phyloP scores from a whole-genome alignment of 2,888 invertebrate species.

The Malachius bipustulatus region DNA sequence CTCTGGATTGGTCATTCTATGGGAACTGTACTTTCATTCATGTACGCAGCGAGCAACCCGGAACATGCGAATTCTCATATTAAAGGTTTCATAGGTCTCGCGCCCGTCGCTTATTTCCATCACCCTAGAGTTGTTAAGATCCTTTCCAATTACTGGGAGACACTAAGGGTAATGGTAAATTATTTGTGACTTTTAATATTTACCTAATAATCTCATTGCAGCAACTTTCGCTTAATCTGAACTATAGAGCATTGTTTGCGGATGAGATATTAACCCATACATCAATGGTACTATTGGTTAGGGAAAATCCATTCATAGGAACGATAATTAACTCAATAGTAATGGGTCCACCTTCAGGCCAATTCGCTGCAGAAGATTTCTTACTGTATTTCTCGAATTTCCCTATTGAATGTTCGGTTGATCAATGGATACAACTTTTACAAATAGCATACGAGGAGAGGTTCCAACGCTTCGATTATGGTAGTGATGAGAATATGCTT shows the following conservation, averaged over 20 bases:
- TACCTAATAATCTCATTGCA: no score
- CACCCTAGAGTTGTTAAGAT: no score
- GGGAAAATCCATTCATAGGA: no score
- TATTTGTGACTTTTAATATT: no score
- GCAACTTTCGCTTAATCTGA: no score
- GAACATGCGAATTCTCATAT: slow-evolving; percentile 52
- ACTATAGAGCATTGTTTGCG: no score
- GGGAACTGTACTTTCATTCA: slow-evolving; percentile 63
- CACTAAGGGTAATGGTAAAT: no score
- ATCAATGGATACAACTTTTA: not conserved
- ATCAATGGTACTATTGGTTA: no score
- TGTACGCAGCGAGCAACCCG: slow-evolving; percentile 51
- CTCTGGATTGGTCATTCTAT: slow-evolving; percentile 81
- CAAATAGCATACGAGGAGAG: not conserved
- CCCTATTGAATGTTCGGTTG: not conserved
- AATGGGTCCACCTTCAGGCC: not conserved
- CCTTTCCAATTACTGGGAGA: no score
- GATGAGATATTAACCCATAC: no score
- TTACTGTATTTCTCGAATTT: not conserved
- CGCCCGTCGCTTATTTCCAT: slow-evolving; percentile 52
- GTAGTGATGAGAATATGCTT: not conserved
- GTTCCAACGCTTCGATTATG: not conserved
- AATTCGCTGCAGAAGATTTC: no score
- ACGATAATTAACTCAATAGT: no score
- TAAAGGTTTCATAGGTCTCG: slow-evolving; percentile 50